phyloP scores from a whole-genome alignment of 2,888 invertebrate species.

The Caenorhabditis parvicauda region DNA sequence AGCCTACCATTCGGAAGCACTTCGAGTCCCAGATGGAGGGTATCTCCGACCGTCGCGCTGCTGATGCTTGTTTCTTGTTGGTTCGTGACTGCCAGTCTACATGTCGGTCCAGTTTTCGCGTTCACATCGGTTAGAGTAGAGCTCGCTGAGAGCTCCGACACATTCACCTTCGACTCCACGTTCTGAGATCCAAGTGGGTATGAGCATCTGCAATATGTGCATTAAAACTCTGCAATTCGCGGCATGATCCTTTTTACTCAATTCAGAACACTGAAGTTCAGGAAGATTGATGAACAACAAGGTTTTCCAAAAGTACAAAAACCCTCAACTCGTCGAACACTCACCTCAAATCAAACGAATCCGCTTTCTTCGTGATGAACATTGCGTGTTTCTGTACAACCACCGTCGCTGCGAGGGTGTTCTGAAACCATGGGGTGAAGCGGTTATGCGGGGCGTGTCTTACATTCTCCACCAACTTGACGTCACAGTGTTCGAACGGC shows the following conservation, averaged over 20 bases:
- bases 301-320: too few relatives aligned
- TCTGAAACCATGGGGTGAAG: constrained; percentile 33
- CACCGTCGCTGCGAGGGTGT: constrained; percentile 69
- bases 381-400: constrained; percentile 95
- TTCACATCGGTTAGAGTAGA: constrained; percentile 44
- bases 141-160: constrained; percentile 47
- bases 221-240: constrained; percentile 86
- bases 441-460: constrained; percentile 1
- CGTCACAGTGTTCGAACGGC: constrained; percentile 57
- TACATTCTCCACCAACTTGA: constrained; percentile 49
- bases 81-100: constrained; percentile 49
- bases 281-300: too few relatives aligned
- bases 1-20: constrained; percentile 37
- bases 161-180: constrained; percentile 67
- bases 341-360: constrained; percentile 93
- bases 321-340: too few relatives aligned
- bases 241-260: neutral
- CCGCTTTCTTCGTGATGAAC: constrained; percentile 86
- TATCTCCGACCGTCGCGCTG: constrained; percentile 43
- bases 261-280: too few relatives aligned
- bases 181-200: constrained; percentile 23
- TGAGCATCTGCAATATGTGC: constrained; percentile 64
- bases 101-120: constrained; percentile 22
- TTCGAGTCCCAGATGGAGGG: constrained; percentile 32
- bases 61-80: constrained; percentile 38